These are phyloP conservation scores for Brachynemurus nebulosus DNA, from an alignment of 2,888 invertebrate genomes.

Conservation along the genomic window DNA sequence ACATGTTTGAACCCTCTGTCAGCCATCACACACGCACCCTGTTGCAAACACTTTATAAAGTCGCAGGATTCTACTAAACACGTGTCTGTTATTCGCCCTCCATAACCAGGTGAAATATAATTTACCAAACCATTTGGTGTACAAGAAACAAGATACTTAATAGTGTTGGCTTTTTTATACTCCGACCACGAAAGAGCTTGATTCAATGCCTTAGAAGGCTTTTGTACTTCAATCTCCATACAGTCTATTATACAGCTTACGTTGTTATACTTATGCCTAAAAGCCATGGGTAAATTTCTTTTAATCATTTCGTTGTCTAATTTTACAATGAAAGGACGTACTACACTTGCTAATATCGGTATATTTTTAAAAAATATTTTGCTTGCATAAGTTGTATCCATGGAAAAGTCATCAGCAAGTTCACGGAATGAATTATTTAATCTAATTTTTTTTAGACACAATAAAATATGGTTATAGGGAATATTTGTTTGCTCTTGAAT, in stretches of 20 bases:
- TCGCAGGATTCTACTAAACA: too few species aligned
- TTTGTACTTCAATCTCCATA: neutral
- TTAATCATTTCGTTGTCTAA: neutral
- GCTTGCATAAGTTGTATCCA: too few species aligned
- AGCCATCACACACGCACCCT: neutral
- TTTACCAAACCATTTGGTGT: neutral
- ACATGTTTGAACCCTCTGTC: neutral
- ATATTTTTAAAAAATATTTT: too few species aligned
- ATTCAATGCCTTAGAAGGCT: neutral
- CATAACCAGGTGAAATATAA: neutral
- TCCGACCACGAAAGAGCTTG: neutral
- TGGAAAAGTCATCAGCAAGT: too few species aligned
- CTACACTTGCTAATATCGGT: too few species aligned
- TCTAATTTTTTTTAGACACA: too few species aligned
- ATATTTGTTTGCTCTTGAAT: too few species aligned
- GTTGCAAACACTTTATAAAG: neutral
- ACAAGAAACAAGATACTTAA: too few species aligned
- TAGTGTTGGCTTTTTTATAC: neutral
- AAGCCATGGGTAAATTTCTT: neutral
- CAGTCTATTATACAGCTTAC: neutral
- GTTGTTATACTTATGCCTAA: neutral
- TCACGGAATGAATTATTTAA: too few species aligned
- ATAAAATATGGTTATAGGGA: too few species aligned
- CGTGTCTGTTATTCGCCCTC: neutral
- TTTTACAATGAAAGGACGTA: neutral